A percentile compares a stretch with the other conserved stretches of the same genome.
phyloP scores from a whole-genome alignment of 2,113 vertebrate species.

The Ellobius talpinus region DNA sequence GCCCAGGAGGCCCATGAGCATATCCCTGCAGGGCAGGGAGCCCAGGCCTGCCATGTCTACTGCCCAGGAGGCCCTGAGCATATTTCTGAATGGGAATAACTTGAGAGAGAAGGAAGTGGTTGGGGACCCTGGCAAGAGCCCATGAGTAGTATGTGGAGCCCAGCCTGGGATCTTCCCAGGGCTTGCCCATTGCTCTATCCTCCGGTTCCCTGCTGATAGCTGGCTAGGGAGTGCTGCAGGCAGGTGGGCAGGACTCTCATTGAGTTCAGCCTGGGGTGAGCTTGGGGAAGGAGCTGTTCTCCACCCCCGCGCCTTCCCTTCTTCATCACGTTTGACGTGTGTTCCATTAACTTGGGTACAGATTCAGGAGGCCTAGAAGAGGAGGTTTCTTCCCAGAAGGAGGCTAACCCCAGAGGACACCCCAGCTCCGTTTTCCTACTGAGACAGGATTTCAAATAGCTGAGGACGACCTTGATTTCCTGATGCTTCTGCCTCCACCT shows the following conservation, averaged over 20 bases:
- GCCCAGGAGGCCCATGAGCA: background rate
- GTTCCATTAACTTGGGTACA: background rate
- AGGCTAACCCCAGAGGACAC: background rate
- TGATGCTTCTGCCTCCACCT: background rate
- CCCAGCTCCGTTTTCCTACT: background rate
- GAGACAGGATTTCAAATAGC: background rate
- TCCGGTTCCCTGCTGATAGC: background rate
- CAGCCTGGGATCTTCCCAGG: background rate
- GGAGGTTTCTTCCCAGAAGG: background rate
- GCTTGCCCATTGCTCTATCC: background rate
- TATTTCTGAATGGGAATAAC: background rate
- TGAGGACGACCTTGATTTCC: background rate
- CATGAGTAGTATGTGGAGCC: background rate
- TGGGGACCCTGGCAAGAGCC: background rate
- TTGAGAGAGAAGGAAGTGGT: background rate
- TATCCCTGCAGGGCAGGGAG: background rate
- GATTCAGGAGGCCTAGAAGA: background rate
- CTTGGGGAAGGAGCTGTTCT: background rate
- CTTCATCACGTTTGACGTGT: background rate
- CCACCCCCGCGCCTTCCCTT: background rate
- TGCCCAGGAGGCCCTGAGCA: background rate
- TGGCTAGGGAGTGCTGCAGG: background rate
- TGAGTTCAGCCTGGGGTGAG: slow-evolving; percentile 1
- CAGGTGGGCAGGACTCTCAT: background rate
- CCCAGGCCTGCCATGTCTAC: background rate